phyloP scores from a whole-genome alignment of 2,797 vertebrate species.

The Sandelia bainsii region DNA sequence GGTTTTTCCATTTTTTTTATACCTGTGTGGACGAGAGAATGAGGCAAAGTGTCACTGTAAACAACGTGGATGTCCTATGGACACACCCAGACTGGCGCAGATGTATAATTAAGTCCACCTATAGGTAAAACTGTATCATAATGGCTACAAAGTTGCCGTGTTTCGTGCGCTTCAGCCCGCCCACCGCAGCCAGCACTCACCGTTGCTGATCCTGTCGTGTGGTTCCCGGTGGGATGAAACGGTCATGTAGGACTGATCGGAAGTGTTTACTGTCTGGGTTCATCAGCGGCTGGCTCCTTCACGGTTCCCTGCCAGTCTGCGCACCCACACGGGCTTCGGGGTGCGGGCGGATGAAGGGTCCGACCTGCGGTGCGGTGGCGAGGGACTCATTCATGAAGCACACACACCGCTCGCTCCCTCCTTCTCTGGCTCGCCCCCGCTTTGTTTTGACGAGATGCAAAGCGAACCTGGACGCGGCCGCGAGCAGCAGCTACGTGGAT shows the following conservation, averaged over 20 bases:
- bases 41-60: conserved; percentile 15
- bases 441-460: conserved; percentile 84
- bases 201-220: conserved; percentile 67
- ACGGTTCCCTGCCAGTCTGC: conserved; percentile 42
- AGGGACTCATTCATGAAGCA: conserved; percentile 78
- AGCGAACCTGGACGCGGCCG: conserved; percentile 56
- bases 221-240: conserved; percentile 59
- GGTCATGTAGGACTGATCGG: conserved; percentile 51
- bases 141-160: conserved; percentile 73
- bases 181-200: conserved; percentile 69
- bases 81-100: neutral
- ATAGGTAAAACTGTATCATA: conserved; percentile 37
- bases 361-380: conserved; percentile 53
- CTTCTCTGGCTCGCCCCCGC: conserved; percentile 73
- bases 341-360: conserved; percentile 50
- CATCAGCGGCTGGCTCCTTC: conserved; percentile 47
- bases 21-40: conserved; percentile 44
- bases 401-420: conserved; percentile 64
- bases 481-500: conserved; percentile 47
- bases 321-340: conserved; percentile 56
- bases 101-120: conserved; percentile 8
- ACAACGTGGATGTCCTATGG: conserved; percentile 13
- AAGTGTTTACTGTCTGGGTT: conserved; percentile 40
- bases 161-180: conserved; percentile 60
- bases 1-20: conserved; percentile 33